Evolutionary conservation across 2,113 vertebrate species (phyloP).

Genomic region (Ptilorrhoa leucosticta): DNA sequence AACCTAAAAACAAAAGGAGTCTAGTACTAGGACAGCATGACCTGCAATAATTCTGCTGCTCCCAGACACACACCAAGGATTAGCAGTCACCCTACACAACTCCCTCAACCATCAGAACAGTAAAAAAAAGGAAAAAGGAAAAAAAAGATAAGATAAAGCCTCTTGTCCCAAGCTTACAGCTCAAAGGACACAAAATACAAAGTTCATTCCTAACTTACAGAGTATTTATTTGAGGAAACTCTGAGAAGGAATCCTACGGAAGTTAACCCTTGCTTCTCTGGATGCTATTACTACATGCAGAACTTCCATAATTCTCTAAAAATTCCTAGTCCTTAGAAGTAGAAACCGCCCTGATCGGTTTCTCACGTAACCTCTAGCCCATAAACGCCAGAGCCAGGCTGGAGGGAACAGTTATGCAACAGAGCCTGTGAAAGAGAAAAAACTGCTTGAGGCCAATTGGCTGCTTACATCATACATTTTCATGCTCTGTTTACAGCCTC

Average conservation of each 20-base stretch:
- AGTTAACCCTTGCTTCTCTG: not conserved
- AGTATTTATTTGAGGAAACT: not conserved
- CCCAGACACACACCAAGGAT: not conserved
- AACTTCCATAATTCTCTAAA: not conserved
- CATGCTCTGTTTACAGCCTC: slow-evolving; percentile 34
- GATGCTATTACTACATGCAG: not conserved
- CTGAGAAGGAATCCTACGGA: not conserved
- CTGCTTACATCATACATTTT: slow-evolving; percentile 39
- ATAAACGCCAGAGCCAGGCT: not conserved
- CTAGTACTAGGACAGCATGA: not conserved
- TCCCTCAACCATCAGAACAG: not conserved
- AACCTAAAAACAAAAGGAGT: not conserved
- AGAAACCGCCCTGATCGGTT: not conserved
- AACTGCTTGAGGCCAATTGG: slow-evolving; percentile 28
- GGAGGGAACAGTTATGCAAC: slow-evolving; percentile 44
- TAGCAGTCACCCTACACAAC: not conserved
- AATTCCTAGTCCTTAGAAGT: not conserved
- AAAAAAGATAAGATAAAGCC: not conserved
- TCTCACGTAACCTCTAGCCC: not conserved
- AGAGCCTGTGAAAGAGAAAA: not conserved
- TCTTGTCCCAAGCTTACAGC: not conserved
- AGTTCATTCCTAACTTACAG: not conserved
- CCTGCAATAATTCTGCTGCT: not conserved
- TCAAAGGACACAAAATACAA: not conserved
- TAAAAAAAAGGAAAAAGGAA: fast-evolving